Base-by-base conservation (phyloP, 2,797 vertebrate genomes). In the Lagocephalus sceleratus region DNA sequence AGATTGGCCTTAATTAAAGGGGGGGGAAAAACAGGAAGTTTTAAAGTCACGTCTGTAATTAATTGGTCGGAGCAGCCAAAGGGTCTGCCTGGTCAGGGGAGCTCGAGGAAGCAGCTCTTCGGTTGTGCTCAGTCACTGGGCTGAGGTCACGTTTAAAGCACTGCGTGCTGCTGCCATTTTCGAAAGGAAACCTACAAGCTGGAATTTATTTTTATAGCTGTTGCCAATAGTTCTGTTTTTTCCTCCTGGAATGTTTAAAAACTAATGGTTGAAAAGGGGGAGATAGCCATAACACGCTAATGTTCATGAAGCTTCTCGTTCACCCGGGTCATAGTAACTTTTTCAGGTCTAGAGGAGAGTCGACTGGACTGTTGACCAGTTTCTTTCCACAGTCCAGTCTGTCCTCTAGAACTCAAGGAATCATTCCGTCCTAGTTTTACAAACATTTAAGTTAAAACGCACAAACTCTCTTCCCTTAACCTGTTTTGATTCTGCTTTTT, bases 1-100 rank as follows among this genome's bases (percentile, higher is more conserved):
- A 87, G 89, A 91, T 91, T 89, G 88, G 83, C 86, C 86, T 83
- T 91, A 91, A 92, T 92, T 92, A 90, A 90, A 73, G 14, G 74
- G 84, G 79, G 79, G 85, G 79, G 89, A 90, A 92, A 90, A 92
- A 92, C 91, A 92, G 92, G 92, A 93, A 91, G 89, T 90, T 85
- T 90, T 91, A 89, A 86, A 91, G 87, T 90, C 89, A 85, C 49
- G 59, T 86, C 85, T 82, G 79, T 91, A 92, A 92, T 93, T 90
- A 91, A 92, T 93, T 90, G 90, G 86, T 80, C 25, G 82, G 64
- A 81, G 75, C 82, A 79, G 87, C 85, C 83, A 83, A 86, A 83
- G 76, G 84, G 88, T 88, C 79, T 81, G 77, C 75, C 49, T 81
- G 86, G 86, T 89, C 87, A 87, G 71, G 73, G 75, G 66, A 82